Evolutionary conservation across 2,113 vertebrate genomes (phyloP), one percentile per base, ranked within the genome.

Genomic region (Microcebus tavaratra): DNA sequence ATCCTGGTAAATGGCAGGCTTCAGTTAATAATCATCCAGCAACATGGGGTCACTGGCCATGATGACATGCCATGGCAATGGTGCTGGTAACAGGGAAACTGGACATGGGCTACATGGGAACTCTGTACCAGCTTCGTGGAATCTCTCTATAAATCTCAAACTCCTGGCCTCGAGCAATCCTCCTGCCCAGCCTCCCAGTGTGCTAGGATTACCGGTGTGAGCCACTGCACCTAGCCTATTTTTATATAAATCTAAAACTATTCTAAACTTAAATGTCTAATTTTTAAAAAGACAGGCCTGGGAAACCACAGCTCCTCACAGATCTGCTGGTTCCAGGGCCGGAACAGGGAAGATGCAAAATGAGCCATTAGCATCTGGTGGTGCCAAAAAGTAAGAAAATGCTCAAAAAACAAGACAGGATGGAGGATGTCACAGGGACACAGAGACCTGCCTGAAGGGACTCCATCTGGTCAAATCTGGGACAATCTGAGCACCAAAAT

Each of bases 21-120:
- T 21, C 11, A 4, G 61, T n/a, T 4, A 50, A 31, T 57, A 12
- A 15, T 13, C 2, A 20, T 5, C 2, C 10, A 45, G 9, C 9
- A 2, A 4, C 36, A 42, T 15, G 9, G 7, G 82, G 20, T n/a
- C 59, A 1, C 2, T 0, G 4, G 53, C 17, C 12, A 23, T 7
- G 36, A 20, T 23, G 29, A 45, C 53, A 78, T 25, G 27, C 34
- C 13, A 23, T 8, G 17, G 5, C 21, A 27, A 21, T 0, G 25
- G 72, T 1, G 11, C 5, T 39, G 31, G 9, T 1, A 3, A 2
- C 0, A 17, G n/a, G 20, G 55, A 34, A 61, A 9, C 21, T n/a
- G 21, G 53, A 42, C 0, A 11, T 5, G 5, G 39, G 45, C 21
- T 20, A 0, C 4, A 2, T 6, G 20, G 48, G 59, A 57, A 48